These are phyloP conservation scores for Pagetopsis macropterus DNA, from an alignment of 2,797 vertebrate genomes.

Conservation along the genomic window DNA sequence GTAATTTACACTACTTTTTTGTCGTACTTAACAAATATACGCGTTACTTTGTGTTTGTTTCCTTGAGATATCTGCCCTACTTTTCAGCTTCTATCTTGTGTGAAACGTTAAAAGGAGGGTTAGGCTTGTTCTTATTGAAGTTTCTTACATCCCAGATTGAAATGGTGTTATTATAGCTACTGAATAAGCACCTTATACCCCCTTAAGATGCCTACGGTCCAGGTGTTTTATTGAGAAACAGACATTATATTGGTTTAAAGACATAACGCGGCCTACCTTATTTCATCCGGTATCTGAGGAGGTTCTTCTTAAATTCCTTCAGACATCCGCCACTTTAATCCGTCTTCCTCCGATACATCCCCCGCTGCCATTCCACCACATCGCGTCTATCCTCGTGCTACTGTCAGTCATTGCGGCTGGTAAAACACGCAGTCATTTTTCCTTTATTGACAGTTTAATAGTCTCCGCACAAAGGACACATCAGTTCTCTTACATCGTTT, in stretches of 20 bases:
- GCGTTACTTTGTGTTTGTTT: not conserved
- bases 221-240: not conserved
- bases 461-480: constrained; percentile 28
- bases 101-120: too few species aligned
- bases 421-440: constrained; percentile 23
- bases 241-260: not conserved
- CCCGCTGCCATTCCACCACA: constrained; percentile 42
- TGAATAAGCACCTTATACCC: not conserved
- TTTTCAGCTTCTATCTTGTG: too few species aligned
- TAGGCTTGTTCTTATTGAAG: not conserved
- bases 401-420: constrained; percentile 43
- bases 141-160: not conserved
- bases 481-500: constrained; percentile 68
- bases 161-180: not conserved
- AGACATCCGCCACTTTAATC: constrained; percentile 74
- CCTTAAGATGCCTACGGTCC: not conserved
- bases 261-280: constrained; percentile 71
- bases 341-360: constrained; percentile 64
- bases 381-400: constrained; percentile 24
- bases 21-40: too few species aligned
- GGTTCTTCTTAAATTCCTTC: constrained; percentile 64
- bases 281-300: constrained; percentile 66
- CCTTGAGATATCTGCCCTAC: too few species aligned
- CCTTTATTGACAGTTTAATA: constrained; percentile 39
- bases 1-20: too few species aligned